Evolutionary conservation across 2,888 invertebrate genomes (phyloP).

Genomic region (Lochmaea crataegi): DNA sequence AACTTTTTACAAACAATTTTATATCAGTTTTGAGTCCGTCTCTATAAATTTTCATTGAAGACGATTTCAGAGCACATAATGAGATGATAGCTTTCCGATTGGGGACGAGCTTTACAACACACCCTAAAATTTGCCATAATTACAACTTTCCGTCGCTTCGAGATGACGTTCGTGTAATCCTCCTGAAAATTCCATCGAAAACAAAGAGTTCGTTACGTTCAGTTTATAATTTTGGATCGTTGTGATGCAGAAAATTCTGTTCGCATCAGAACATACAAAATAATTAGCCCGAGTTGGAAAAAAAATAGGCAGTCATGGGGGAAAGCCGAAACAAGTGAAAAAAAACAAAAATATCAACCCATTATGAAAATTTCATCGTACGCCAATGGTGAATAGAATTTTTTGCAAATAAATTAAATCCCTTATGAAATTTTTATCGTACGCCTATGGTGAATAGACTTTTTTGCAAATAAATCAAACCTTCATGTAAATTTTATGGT

Average conservation of each 20-base stretch:
- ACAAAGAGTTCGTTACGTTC: constrained; percentile 54
- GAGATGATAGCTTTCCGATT: constrained; percentile 63
- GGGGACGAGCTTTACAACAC: constrained; percentile 45
- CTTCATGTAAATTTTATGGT: too few species aligned
- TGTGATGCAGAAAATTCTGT: constrained; percentile 36
- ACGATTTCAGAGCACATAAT: constrained; percentile 52
- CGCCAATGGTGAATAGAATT: too few species aligned
- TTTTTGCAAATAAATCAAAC: background rate
- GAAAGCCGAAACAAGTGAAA: too few species aligned
- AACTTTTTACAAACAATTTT: too few species aligned
- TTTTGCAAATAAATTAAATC: too few species aligned
- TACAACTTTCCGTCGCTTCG: constrained; percentile 45
- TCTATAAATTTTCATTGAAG: constrained; percentile 16
- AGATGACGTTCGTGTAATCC: constrained; percentile 48
- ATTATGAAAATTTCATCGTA: too few species aligned
- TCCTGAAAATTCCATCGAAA: constrained; percentile 37
- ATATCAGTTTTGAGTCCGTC: background rate
- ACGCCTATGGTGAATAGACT: too few species aligned
- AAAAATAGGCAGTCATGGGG: background rate
- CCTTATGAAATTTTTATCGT: too few species aligned
- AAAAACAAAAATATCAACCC: too few species aligned
- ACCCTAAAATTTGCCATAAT: constrained; percentile 60
- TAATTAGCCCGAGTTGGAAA: background rate
- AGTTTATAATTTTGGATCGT: constrained; percentile 49
- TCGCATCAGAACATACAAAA: background rate